Percentiles rank a stretch among this genome's conserved stretches.
Conservation (phyloP, 1,140 invertebrate species). For the Ceratoteleas bidentatus region DNA sequence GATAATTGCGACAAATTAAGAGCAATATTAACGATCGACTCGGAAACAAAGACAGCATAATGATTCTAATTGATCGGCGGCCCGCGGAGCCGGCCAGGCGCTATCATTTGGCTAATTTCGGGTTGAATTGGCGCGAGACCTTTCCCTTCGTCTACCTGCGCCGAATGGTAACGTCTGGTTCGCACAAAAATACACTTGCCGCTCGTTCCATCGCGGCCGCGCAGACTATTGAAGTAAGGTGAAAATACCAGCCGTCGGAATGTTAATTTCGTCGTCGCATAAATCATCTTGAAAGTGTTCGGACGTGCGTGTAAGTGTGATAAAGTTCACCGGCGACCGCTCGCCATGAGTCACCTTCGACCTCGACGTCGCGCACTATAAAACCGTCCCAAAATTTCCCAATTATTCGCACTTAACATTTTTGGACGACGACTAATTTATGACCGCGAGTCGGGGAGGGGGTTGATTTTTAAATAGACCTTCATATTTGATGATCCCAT, state of each 20-base stretch:
- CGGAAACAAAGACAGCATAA: slow-evolving; percentile 23
- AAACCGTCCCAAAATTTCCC: slow-evolving; percentile 33
- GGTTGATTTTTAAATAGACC: background rate
- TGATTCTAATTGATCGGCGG: slow-evolving; percentile 3
- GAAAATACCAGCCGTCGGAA: slow-evolving; percentile 70
- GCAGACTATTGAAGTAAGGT: slow-evolving; percentile 70
- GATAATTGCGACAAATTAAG: slow-evolving; percentile 40
- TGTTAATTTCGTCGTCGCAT: slow-evolving; percentile 72
- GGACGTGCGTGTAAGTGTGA: slow-evolving; percentile 56
- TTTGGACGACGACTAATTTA: background rate
- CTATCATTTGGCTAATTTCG: slow-evolving; percentile 42
- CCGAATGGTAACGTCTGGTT: slow-evolving; percentile 54
- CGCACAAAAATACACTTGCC: slow-evolving; percentile 62
- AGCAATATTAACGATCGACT: slow-evolving; percentile 28
- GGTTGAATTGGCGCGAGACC: slow-evolving; percentile 38
- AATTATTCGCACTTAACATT: slow-evolving; percentile 23
- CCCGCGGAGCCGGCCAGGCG: background rate
- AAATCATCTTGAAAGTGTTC: slow-evolving; percentile 68
- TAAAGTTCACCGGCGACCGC: slow-evolving; percentile 60
- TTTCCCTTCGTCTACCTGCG: slow-evolving; percentile 39
- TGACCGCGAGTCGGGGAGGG: background rate
- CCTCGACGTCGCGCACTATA: slow-evolving; percentile 43
- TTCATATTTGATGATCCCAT: background rate
- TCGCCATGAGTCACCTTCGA: slow-evolving; percentile 67
- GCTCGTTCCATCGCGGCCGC: slow-evolving; percentile 45